phyloP scores from a whole-genome alignment of 2,888 invertebrate species.

The Agonopterix arenella region DNA sequence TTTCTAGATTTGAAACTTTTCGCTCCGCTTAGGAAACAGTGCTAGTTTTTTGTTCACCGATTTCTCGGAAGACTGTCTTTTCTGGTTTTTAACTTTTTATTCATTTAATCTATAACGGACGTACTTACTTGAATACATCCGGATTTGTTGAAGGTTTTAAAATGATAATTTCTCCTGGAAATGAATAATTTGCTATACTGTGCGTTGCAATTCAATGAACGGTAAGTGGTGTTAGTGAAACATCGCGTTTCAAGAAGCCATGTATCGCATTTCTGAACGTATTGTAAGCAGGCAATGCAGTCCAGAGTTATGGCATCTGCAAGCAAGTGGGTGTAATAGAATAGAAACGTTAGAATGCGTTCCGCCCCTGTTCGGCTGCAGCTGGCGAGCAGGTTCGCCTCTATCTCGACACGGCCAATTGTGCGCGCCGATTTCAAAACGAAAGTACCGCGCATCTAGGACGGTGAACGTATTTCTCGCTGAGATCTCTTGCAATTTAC shows the following conservation, averaged over 20 bases:
- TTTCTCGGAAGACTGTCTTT: conserved; percentile 2
- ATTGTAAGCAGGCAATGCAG: not conserved
- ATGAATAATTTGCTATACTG: too few species aligned
- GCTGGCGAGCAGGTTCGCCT: conserved; percentile 36
- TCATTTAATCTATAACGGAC: too few species aligned
- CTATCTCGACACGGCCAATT: conserved; percentile 73
- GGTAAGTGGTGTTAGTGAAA: too few species aligned
- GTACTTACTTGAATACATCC: too few species aligned
- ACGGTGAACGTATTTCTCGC: conserved; percentile 75
- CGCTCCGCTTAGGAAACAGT: conserved; percentile 4
- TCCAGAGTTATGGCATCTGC: conserved; percentile 1
- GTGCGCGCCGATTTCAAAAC: conserved; percentile 75
- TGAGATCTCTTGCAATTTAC: conserved; percentile 71
- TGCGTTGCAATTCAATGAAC: not conserved
- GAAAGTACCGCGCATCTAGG: conserved; percentile 76
- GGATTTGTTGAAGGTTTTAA: too few species aligned
- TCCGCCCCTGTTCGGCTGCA: conserved; percentile 44
- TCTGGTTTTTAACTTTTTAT: not conserved
- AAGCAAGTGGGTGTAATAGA: not conserved
- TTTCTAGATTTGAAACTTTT: conserved; percentile 6
- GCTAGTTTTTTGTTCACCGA: conserved; percentile 3
- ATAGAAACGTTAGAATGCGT: conserved; percentile 22
- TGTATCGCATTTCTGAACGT: not conserved
- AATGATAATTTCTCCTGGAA: too few species aligned
- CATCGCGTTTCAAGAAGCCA: not conserved